A percentile compares a stretch with the other conserved stretches of the same genome.
These are phyloP conservation scores for Pachliopta kotzebuea DNA, from an alignment of 2,888 invertebrate species.

Conservation along the genomic window DNA sequence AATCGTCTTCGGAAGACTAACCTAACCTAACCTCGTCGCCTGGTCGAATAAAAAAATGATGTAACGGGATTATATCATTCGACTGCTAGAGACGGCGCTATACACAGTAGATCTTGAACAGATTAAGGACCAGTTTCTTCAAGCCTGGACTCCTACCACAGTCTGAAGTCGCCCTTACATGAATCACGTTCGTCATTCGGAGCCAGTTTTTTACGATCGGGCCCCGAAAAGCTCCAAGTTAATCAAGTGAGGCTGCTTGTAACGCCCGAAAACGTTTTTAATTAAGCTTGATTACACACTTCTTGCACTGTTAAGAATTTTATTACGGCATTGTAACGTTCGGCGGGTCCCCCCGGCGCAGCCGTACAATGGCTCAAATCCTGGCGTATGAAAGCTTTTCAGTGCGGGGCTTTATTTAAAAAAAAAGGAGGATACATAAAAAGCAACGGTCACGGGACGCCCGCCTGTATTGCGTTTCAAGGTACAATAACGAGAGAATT, in stretches of 20 bases:
- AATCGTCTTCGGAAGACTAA: too few species aligned
- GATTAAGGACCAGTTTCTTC: too few species aligned
- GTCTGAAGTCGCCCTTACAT: constrained; percentile 23
- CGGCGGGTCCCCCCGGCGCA: constrained; percentile 30
- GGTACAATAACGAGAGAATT: constrained; percentile 19
- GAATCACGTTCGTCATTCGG: constrained; percentile 48
- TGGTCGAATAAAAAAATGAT: too few species aligned
- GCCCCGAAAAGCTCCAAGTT: constrained; percentile 51
- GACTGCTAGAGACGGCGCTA: too few species aligned
- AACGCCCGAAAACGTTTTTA: constrained; percentile 60
- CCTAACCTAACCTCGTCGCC: too few species aligned
- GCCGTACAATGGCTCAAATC: constrained; percentile 33
- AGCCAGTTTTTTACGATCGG: constrained; percentile 52
- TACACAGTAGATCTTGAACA: too few species aligned
- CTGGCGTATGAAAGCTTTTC: constrained; percentile 34
- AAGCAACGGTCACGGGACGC: constrained; percentile 25
- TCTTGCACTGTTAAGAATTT: constrained; percentile 50
- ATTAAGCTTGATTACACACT: constrained; percentile 64
- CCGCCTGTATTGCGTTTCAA: constrained; percentile 22
- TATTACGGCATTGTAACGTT: constrained; percentile 37
- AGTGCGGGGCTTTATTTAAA: constrained; percentile 33
- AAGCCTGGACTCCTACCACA: not conserved
- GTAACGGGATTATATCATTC: too few species aligned
- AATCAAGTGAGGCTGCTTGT: constrained; percentile 52
- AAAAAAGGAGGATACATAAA: constrained; percentile 30